These are phyloP conservation scores for Equus przewalskii DNA, from an alignment of 2,113 vertebrate genomes.

Conservation along the genomic window DNA sequence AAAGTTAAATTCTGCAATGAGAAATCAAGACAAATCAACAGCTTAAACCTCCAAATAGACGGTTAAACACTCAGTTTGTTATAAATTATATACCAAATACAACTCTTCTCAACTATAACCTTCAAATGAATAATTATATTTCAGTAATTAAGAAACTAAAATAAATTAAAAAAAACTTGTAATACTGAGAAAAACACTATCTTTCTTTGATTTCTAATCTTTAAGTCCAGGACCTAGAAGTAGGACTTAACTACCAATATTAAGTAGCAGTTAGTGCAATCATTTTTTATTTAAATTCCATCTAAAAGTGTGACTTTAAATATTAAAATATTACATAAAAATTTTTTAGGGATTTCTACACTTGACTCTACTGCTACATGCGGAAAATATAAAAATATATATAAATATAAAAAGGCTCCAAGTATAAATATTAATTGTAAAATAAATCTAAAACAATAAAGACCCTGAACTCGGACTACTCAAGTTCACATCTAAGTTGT, in stretches of 20 bases:
- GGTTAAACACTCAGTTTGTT: background rate
- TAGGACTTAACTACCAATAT: constrained; percentile 26
- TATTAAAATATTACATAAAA: constrained; percentile 51
- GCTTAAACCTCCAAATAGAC: background rate
- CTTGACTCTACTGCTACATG: background rate
- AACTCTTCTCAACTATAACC: constrained; percentile 38
- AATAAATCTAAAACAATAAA: constrained; percentile 37
- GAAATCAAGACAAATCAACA: constrained; percentile 63
- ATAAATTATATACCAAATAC: constrained; percentile 21
- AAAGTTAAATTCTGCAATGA: constrained; percentile 66
- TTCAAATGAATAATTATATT: constrained; percentile 24
- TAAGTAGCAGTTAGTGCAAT: constrained; percentile 6
- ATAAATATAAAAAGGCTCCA: constrained; percentile 31
- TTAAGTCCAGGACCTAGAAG: constrained; percentile 40
- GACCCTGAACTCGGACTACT: background rate
- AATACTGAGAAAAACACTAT: constrained; percentile 15
- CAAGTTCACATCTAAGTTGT: background rate
- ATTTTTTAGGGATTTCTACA: background rate
- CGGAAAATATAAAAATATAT: constrained; percentile 38
- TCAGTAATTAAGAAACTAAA: constrained; percentile 53
- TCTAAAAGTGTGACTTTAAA: constrained; percentile 52
- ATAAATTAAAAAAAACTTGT: constrained; percentile 38
- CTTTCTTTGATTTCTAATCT: constrained; percentile 59
- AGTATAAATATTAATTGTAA: constrained; percentile 16
- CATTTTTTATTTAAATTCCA: constrained; percentile 53